Base-by-base conservation (phyloP, 2,113 vertebrate species). In the Datnioides undecimradiatus region DNA sequence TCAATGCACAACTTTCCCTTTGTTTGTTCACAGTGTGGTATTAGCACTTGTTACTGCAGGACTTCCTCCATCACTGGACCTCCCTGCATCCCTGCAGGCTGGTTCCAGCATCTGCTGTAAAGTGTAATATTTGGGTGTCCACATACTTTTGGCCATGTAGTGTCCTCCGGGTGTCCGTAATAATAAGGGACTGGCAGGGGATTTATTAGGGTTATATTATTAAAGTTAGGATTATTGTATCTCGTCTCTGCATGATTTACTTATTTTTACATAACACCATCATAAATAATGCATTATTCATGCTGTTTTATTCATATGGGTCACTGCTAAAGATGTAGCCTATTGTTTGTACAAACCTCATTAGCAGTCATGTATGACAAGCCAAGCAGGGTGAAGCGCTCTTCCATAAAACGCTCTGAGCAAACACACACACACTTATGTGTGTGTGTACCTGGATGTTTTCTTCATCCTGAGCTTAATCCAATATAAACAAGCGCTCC, bases 331-430 rank as follows among this genome's bases (percentile, higher is more conserved):
- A 66, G 70, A 55, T 49, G 67, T 0, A 46, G 57, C 58, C 73
- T 45, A 0, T 68, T 79, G 66, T 73, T 87, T 82, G 66, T 12
- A n/a, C 49, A 54, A 54, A 38, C 48, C 69, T 87, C 40, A 78
- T 70, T 63, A 85, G 46, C 58, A 83, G 45, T 75, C 70, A 41
- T 46, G 46, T 87, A 68, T 27, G 23, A 80, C 43, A 29, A 69
- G 54, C 21, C 19, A 21, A 64, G 68, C 59, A 69, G 64, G 14
- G 8, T 12, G 31, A 54, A 34, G 40, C 62, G 51, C 54, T 75
- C 68, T 21, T 17, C 63, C 54, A 7, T 45, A 74, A 48, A 14
- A 21, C 5, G 0, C 60, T 59, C 29, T 73, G 29, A 68, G 65
- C 46, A 8, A 11, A 41, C 36, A 21, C 48, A 29, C 62, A 46